Evolutionary conservation across 2,888 invertebrate species (phyloP).

Genomic region (Lepetodrilus schrolli): DNA sequence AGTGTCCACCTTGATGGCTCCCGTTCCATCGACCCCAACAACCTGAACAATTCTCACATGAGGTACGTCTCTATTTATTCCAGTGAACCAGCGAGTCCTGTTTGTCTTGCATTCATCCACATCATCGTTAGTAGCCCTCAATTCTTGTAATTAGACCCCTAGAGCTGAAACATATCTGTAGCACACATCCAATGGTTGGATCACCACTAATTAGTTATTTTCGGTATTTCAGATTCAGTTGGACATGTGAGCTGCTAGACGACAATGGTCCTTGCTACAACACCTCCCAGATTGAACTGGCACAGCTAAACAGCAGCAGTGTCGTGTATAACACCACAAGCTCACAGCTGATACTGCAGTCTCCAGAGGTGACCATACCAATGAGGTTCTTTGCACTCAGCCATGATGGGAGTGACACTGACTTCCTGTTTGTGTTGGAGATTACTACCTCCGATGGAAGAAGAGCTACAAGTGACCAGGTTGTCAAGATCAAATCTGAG

Average conservation of each 20-base stretch:
- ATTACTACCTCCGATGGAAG: conserved; percentile 45
- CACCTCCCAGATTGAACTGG: background rate
- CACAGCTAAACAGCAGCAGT: too few relatives aligned
- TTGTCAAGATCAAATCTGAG: conserved; percentile 44
- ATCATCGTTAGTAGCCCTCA: too few relatives aligned
- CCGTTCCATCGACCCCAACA: conserved; percentile 58
- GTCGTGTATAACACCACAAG: background rate
- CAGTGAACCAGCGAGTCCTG: too few relatives aligned
- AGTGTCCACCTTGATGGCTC: conserved; percentile 58
- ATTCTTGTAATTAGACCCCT: too few relatives aligned
- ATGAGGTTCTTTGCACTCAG: background rate
- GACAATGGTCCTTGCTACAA: background rate
- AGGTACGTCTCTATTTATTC: too few relatives aligned
- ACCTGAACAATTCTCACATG: conserved; percentile 37
- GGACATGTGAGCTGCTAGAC: background rate
- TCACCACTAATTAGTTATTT: too few relatives aligned
- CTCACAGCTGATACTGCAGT: background rate
- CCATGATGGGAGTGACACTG: conserved; percentile 14
- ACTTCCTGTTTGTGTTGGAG: conserved; percentile 61
- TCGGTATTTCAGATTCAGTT: background rate
- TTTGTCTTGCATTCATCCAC: too few relatives aligned
- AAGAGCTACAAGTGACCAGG: conserved; percentile 41
- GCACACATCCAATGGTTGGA: too few relatives aligned
- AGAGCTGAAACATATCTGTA: too few relatives aligned
- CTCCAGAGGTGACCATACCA: background rate